phyloP scores from a whole-genome alignment of 2,113 vertebrate genomes.

The Podarcis cretensis region DNA sequence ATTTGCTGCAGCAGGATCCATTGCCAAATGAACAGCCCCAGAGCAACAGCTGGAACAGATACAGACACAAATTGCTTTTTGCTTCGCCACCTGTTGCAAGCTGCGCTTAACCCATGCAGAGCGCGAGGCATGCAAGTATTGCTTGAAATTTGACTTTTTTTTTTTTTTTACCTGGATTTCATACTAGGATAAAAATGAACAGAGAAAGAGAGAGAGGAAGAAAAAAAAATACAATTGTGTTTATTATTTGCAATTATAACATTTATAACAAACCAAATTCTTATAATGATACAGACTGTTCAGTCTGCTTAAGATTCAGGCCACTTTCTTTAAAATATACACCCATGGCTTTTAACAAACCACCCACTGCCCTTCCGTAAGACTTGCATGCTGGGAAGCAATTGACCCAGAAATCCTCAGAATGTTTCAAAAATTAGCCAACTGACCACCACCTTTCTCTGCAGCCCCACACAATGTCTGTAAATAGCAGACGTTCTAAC shows the following conservation, averaged over 20 bases:
- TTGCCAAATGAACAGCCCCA: conserved; percentile 21
- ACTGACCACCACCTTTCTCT: not conserved
- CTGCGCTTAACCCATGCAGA: conserved; percentile 73
- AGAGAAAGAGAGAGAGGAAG: conserved; percentile 38
- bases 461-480: not conserved
- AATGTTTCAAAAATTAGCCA: not conserved
- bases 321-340: not conserved
- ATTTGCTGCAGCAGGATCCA: conserved; percentile 45
- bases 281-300: conserved; percentile 20
- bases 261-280: conserved; percentile 38
- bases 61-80: conserved; percentile 32
- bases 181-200: conserved; percentile 79
- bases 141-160: conserved; percentile 35
- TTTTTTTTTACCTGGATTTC: conserved; percentile 89
- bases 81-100: conserved; percentile 40
- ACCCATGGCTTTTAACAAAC: not conserved
- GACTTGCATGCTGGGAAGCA: no score
- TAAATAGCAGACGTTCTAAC: not conserved
- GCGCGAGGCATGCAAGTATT: conserved; percentile 70
- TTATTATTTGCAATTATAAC: conserved; percentile 57
- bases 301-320: not conserved
- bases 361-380: no score
- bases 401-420: not conserved
- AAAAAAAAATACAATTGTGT: conserved; percentile 56
- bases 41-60: conserved; percentile 43